phyloP scores from a whole-genome alignment of 2,113 vertebrate genomes.

The Dasypus novemcinctus region DNA sequence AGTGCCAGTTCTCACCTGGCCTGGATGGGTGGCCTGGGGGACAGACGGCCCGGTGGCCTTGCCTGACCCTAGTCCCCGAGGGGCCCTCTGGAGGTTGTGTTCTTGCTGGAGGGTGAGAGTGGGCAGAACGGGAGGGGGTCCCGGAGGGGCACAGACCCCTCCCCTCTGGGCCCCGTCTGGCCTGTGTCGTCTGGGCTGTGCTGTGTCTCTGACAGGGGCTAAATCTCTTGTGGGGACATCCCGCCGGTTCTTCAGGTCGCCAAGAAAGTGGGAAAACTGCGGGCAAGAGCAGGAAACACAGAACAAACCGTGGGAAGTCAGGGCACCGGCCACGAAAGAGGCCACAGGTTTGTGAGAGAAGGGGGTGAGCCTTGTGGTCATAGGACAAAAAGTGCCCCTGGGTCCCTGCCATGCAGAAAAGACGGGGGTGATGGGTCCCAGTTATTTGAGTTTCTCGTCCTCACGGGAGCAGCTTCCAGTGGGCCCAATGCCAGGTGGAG shows the following conservation, averaged over 20 bases:
- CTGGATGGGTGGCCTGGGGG: background rate
- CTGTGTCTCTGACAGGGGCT: background rate
- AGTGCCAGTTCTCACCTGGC: too few relatives aligned
- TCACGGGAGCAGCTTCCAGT: background rate
- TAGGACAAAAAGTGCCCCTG: background rate
- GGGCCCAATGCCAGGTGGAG: background rate
- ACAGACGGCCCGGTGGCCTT: background rate
- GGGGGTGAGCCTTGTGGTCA: background rate
- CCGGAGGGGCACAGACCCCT: background rate
- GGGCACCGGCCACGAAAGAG: background rate
- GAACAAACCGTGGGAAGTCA: background rate
- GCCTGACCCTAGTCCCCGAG: background rate
- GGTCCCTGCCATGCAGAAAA: background rate
- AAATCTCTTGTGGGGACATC: background rate
- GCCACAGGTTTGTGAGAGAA: background rate
- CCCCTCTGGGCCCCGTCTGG: too few relatives aligned
- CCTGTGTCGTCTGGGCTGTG: background rate
- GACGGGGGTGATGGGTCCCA: too few relatives aligned
- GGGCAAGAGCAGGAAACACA: rapidly evolving
- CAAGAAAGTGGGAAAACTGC: background rate
- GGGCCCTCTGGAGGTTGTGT: background rate
- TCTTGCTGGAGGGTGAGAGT: background rate
- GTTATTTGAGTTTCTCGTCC: background rate
- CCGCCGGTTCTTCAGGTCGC: background rate
- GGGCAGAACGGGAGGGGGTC: background rate